These are phyloP conservation scores for Phalera bucephala DNA, from an alignment of 2,888 invertebrate species.

Conservation along the genomic window DNA sequence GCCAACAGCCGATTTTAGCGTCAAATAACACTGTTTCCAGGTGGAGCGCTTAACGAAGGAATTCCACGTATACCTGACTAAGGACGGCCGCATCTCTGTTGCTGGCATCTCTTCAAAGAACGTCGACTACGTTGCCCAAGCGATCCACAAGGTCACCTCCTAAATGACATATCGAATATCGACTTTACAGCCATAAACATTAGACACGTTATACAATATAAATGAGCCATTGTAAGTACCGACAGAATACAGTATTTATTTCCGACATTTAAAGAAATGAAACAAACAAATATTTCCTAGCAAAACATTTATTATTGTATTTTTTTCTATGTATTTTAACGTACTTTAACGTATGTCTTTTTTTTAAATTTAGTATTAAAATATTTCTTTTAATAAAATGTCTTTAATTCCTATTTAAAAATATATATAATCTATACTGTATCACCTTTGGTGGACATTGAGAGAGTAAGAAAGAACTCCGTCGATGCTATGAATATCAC, in stretches of 20 bases:
- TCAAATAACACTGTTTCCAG: slow-evolving; percentile 72
- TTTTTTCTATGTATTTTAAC: too few species aligned
- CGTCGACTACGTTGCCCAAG: slow-evolving; percentile 96
- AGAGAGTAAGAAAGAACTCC: too few species aligned
- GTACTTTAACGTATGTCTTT: too few species aligned
- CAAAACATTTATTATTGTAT: too few species aligned
- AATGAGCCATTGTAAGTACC: slow-evolving; percentile 29
- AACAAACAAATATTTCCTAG: too few species aligned
- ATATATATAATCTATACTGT: too few species aligned
- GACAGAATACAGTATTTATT: slow-evolving; percentile 59
- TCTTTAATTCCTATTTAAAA: slow-evolving; percentile 21
- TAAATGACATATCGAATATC: slow-evolving; percentile 57
- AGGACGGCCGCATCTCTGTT: slow-evolving; percentile 99
- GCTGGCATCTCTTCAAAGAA: slow-evolving; percentile 98
- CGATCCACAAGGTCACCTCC: slow-evolving; percentile 96
- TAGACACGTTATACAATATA: slow-evolving; percentile 22
- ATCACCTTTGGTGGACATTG: too few species aligned
- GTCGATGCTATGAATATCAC: too few species aligned
- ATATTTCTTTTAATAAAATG: slow-evolving; percentile 30
- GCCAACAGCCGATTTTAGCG: too few species aligned
- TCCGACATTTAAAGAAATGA: slow-evolving; percentile 6
- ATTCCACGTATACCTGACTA: slow-evolving; percentile 96
- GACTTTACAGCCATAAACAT: slow-evolving; percentile 15
- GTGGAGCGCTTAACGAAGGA: slow-evolving; percentile 94
- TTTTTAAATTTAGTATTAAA: slow-evolving; percentile 30